Conservation (phyloP, 2,113 vertebrate genomes). For the Argyrosomus japonicus region DNA sequence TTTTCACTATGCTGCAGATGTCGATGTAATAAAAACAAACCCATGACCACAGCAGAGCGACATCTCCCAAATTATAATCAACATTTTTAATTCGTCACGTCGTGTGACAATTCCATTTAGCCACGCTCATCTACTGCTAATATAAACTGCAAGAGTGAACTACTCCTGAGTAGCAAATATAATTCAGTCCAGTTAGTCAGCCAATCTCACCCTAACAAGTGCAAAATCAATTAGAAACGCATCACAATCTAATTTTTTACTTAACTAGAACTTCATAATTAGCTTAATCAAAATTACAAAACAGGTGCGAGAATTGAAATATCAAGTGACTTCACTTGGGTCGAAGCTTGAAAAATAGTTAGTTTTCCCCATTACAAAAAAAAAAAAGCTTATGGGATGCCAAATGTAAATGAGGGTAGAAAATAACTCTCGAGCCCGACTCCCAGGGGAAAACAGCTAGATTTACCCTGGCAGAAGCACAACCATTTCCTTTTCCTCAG, state of each 20-base stretch:
- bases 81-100: background rate
- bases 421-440: background rate
- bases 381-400: conserved; percentile 3
- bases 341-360: conserved; percentile 3
- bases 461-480: conserved; percentile 22
- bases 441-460: conserved; percentile 2
- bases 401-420: conserved; percentile 30
- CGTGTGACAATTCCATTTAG: conserved; percentile 13
- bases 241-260: conserved; percentile 18
- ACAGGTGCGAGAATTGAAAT: conserved; percentile 20
- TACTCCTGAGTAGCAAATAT: conserved; percentile 9
- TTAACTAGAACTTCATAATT: conserved; percentile 23
- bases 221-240: conserved; percentile 45
- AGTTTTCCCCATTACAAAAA: conserved; percentile 1
- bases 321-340: background rate
- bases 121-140: conserved; percentile 14
- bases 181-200: conserved; percentile 15
- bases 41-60: background rate
- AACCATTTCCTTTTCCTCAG: background rate
- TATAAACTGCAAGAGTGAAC: background rate
- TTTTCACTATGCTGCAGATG: background rate
- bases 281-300: conserved; percentile 35
- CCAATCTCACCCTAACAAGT: conserved; percentile 8
- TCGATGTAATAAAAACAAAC: background rate
- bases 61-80: conserved; percentile 6